Base-by-base conservation (phyloP, 2,113 vertebrate species). In the Oreochromis tanganicae region DNA sequence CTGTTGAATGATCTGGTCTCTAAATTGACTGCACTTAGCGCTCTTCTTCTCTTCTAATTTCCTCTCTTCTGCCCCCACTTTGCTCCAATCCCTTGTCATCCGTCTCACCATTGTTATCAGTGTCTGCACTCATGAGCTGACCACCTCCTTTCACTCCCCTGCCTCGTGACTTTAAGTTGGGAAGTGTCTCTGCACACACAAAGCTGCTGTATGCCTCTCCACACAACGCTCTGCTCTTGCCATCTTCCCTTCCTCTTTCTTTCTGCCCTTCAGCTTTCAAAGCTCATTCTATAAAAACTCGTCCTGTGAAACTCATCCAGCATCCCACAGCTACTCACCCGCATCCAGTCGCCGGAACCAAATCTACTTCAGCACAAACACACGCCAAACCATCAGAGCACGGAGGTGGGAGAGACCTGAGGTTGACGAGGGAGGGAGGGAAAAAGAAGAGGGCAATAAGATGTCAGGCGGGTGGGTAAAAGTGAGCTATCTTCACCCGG, bases 111-210 rank as follows among this genome's bases (percentile, higher is more conserved):
- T 90, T 92, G 88, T 94, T 94, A 89, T 88, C 84, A 16, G 84
- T 19, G 82, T 89, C 63, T 87, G 48, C 80, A 36, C 80, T 54
- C 73, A 78, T 52, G 84, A 61, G 78, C 88, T 83, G 90, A 87
- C 89, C 82, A 84, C 75, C 85, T 57, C 80, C 68, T 79, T 78
- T 85, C 79, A 71, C 88, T 89, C 80, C 73, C 83, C 59, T 56
- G 8, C 83, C 48, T 71, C 79, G 46, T 88, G 56, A 89, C 85
- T 90, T 93, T 82, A 85, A 86, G 81, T 91, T 85, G 86, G 94
- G 90, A 94, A 89, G 79, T 7, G 9, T 85, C 82, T 93, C 54
- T 80, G 84, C 88, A 86, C 95, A 93, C 90, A 92, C 88, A 85
- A 9, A 89, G 78, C 54, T 57, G 41, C 86, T 73, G n/a, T 66